Evolutionary conservation across 2,797 vertebrate genomes (phyloP), one percentile per base, ranked within the genome.

Genomic region (Etheostoma perlongum): DNA sequence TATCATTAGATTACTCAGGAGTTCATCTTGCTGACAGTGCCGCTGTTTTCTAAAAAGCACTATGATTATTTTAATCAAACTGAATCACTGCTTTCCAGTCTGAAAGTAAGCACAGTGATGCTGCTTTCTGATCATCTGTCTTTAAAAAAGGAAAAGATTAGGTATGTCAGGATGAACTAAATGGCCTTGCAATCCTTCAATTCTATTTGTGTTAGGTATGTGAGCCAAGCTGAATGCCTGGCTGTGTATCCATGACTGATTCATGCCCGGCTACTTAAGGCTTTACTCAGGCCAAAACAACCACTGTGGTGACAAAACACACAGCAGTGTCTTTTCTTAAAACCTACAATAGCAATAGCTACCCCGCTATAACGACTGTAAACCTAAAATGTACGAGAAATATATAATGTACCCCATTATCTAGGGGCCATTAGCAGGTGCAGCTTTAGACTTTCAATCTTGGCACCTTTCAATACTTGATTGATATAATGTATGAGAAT

Each of bases 21-120:
- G 70, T 72, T 82, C 42, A 54, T 60, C 55, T 64, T 79, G 72
- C 79, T 64, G 74, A 87, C 74, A 78, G 72, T 49, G 70, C 72
- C 60, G 67, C 81, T 55, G 75, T 74, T 88, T 82, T 74, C 51
- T 47, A 46, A 85, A 79, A 81, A 84, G 63, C 59, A 83, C 52
- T 60, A 67, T 76, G 72, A 84, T 89, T 85, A 84, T 81, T 85
- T 85, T 83, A 86, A 90, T 86, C 57, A 2, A 81, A 79, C 55
- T 76, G 72, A 89, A 83, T 83, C 79, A 81, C 70, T 67, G 73
- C 60, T 80, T 79, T 77, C 57, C 61, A 66, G 47, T 70, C 66
- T 66, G 52, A 79, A 61, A 27, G 73, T 76, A 59, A 74, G 71
- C 63, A 51, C 30, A 42, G 70, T 11, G 14, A 80, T 48, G 55